Conservation (phyloP, 2,797 vertebrate genomes). For the Diplodus puntazzo region DNA sequence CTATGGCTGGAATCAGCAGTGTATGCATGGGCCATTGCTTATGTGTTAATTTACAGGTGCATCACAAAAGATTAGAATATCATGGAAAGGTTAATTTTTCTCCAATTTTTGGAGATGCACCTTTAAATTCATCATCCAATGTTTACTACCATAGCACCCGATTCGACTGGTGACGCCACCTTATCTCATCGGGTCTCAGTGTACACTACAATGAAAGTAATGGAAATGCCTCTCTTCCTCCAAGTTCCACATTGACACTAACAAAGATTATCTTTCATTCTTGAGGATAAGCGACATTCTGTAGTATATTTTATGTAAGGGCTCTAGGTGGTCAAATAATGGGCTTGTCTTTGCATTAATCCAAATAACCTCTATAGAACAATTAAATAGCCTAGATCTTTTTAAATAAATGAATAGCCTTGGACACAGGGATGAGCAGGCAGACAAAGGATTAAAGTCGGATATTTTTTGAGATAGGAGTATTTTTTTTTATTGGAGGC, state of each 20-base stretch:
- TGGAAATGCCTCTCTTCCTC: background rate
- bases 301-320: background rate
- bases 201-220: background rate
- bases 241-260: background rate
- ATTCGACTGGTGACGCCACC: background rate
- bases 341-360: background rate
- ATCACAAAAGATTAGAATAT: too few relatives aligned
- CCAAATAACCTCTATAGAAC: too few relatives aligned
- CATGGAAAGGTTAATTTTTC: too few relatives aligned
- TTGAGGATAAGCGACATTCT: background rate
- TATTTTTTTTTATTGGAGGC: too few relatives aligned
- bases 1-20: slow-evolving; percentile 21
- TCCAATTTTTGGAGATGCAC: too few relatives aligned
- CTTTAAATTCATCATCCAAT: background rate
- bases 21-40: background rate
- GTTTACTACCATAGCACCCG: background rate
- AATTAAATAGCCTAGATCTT: too few relatives aligned
- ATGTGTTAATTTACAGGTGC: background rate
- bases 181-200: background rate
- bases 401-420: too few relatives aligned
- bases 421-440: too few relatives aligned
- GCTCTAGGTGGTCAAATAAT: background rate
- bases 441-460: too few relatives aligned
- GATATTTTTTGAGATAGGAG: too few relatives aligned
- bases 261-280: background rate